Evolutionary conservation across 1,140 invertebrate species (phyloP).

Genomic region (Drosophila leontia): DNA sequence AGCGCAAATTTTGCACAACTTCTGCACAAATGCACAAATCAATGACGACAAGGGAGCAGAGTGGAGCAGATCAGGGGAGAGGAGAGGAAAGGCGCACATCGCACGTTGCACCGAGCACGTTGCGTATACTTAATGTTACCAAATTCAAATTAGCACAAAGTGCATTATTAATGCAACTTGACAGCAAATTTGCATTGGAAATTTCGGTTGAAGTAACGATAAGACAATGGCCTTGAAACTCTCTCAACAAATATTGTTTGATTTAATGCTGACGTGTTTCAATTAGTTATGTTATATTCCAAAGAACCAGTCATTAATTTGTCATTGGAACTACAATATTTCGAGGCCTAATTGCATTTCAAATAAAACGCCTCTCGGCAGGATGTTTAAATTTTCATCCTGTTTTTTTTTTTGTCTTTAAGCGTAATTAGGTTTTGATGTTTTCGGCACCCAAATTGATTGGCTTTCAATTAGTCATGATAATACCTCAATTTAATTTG

Average conservation of each 20-base stretch:
- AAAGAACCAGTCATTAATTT: slow-evolving; percentile 27
- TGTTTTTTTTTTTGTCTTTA: background rate
- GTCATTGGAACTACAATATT: slow-evolving; percentile 1
- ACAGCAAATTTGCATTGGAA: slow-evolving; percentile 34
- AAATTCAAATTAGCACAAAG: slow-evolving; percentile 38
- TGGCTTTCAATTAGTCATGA: background rate
- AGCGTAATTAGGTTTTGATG: slow-evolving; percentile 1
- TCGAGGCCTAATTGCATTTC: slow-evolving; percentile 13
- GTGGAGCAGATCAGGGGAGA: background rate
- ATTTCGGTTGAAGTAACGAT: slow-evolving; percentile 1
- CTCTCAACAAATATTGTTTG: background rate
- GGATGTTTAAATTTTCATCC: background rate
- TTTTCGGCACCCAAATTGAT: background rate
- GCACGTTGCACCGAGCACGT: background rate
- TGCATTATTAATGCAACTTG: slow-evolving; percentile 40
- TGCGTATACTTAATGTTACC: slow-evolving; percentile 44
- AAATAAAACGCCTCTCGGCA: background rate
- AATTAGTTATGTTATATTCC: slow-evolving; percentile 1
- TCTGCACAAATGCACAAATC: slow-evolving; percentile 68
- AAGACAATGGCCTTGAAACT: slow-evolving; percentile 4
- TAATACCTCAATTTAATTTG: slow-evolving; percentile 4
- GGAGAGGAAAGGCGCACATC: background rate
- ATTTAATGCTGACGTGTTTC: background rate
- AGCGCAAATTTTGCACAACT: slow-evolving; percentile 48
- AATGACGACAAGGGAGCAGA: slow-evolving; percentile 2